These are phyloP conservation scores for Nothoprocta pentlandii DNA, from an alignment of 2,113 vertebrate genomes.

Conservation along the genomic window DNA sequence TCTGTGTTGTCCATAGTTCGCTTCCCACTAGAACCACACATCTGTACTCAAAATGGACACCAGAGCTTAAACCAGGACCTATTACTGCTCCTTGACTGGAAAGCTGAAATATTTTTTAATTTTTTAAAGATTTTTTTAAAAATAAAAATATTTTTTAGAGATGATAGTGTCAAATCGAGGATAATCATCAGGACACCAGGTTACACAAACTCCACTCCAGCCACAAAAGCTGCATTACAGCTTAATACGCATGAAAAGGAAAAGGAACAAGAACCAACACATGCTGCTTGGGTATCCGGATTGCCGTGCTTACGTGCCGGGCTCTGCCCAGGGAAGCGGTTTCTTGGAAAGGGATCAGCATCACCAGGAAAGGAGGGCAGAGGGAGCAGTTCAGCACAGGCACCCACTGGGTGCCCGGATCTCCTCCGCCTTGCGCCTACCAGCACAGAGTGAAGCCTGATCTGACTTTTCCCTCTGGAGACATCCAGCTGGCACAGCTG, in stretches of 20 bases:
- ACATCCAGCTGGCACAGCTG: conserved; percentile 44
- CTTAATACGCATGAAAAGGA: background rate
- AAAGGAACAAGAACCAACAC: background rate
- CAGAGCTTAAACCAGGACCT: background rate
- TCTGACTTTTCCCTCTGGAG: conserved; percentile 75
- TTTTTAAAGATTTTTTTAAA: too few species aligned
- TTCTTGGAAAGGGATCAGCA: conserved; percentile 13
- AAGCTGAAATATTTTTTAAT: background rate
- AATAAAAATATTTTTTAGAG: background rate
- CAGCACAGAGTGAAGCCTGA: background rate
- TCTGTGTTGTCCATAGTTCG: background rate
- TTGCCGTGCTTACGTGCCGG: background rate
- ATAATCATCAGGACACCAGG: background rate
- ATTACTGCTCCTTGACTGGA: background rate
- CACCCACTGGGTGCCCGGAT: background rate
- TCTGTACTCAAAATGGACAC: background rate
- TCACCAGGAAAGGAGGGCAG: background rate
- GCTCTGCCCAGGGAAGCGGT: background rate
- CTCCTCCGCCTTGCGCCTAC: background rate
- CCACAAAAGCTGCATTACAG: background rate
- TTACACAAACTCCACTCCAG: background rate
- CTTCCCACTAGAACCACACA: background rate
- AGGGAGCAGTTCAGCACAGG: background rate
- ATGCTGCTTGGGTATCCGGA: background rate
- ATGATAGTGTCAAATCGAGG: background rate